Evolutionary conservation across 2,113 vertebrate genomes (phyloP), one percentile per base, ranked within the genome.

Genomic region (Scytalopus superciliaris): DNA sequence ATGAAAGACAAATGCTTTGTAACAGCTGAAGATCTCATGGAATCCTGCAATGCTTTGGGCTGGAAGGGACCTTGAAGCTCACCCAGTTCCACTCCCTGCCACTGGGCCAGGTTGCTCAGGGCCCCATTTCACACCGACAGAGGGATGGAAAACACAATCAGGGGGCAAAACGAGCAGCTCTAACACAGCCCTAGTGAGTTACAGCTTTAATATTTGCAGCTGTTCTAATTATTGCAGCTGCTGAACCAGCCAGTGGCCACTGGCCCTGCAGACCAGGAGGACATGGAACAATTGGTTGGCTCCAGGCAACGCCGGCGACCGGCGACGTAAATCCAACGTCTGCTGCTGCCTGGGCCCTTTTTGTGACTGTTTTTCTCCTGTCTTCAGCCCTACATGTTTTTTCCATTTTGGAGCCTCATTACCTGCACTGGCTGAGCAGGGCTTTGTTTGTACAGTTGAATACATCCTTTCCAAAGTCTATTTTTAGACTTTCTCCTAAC

Each of bases 381-480:
- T 28, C 87, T 75, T 78, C 80, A 68, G 17, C 76, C 76, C 88
- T 39, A 52, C 60, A 7, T 80, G 83, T 90, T 96, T 87, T 94
- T 95, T 88, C 97, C 95, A 93, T 70, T 50, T 3, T 93, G 82
- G 42, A 94, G 95, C 91, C 94, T 96, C 93, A 60, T 92, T 96
- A 96, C 96, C 96, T 97, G 89, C 87, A 9, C 3, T 82, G 93
- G 53, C 95, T 23, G 56, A 81, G 97, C 81, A 47, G 88, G 95
- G 81, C 94, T 95, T 94, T 85, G 89, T 97, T 97, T 98, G 97
- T 75, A 68, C 93, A 96, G 96, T 93, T 87, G 84, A 97, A 94
- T 39, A 93, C 94, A 97, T 96, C 95, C 96, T 96, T 94, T 78
- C 95, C 95, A 89, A 95, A 79, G 44, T 28, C 66, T 97, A 97